Evolutionary conservation across 92 coral and sea anemone species (phyloP).

Genomic region (Palythoa heliodiscus): DNA sequence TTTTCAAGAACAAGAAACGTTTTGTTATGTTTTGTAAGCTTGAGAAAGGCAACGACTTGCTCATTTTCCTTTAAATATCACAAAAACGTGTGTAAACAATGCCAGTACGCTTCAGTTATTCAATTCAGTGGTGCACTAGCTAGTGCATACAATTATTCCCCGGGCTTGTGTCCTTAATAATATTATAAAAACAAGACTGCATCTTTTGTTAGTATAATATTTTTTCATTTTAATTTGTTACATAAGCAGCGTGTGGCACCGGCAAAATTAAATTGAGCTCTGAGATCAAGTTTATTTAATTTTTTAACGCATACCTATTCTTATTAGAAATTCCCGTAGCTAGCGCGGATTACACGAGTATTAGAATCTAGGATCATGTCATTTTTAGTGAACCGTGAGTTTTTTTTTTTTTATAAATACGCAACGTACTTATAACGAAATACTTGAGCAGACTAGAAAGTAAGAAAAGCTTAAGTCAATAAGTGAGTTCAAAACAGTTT

Average conservation of each 20-base stretch:
- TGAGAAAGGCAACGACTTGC: conserved; percentile 1
- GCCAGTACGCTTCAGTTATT: conserved; percentile 12
- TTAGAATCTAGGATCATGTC: too few species aligned
- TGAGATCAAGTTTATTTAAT: too few species aligned
- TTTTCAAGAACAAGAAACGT: neutral
- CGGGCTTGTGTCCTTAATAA: conserved; percentile 33
- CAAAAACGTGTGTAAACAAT: conserved; percentile 34
- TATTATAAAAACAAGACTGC: conserved; percentile 26
- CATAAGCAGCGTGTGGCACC: neutral
- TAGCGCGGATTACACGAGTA: too few species aligned
- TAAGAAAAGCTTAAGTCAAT: too few species aligned
- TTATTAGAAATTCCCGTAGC: too few species aligned
- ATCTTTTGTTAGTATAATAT: conserved; percentile 9
- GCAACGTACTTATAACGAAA: too few species aligned
- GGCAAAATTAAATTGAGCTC: too few species aligned
- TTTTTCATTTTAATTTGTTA: conserved; percentile 10
- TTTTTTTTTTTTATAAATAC: too few species aligned
- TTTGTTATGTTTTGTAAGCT: neutral
- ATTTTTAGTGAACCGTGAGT: too few species aligned
- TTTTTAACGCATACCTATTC: too few species aligned
- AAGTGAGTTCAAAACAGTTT: too few species aligned
- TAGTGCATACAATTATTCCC: conserved; percentile 12
- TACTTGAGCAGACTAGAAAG: too few species aligned
- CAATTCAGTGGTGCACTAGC: conserved; percentile 16
- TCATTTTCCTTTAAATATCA: conserved; percentile 24